Conservation (phyloP, 1,140 invertebrate genomes). For the Zaprionus taronus region DNA sequence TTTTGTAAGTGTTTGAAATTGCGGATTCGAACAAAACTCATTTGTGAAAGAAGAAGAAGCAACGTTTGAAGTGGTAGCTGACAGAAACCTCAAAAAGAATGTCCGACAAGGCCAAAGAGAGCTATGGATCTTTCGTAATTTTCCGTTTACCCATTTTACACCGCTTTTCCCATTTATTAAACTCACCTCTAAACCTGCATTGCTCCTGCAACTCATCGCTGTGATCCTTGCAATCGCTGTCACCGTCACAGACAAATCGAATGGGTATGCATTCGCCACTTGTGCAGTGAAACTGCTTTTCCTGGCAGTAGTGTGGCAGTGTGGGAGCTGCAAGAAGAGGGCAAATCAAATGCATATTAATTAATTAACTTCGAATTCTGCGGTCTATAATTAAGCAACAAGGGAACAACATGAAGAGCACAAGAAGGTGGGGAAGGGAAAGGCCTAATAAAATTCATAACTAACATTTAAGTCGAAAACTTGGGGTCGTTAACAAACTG, state of each 20-base stretch:
- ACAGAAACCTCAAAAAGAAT: conserved; percentile 10
- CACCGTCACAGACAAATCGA: conserved; percentile 91
- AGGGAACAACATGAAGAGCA: not conserved
- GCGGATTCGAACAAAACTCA: conserved; percentile 29
- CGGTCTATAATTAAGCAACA: conserved; percentile 63
- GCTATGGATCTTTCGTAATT: not conserved
- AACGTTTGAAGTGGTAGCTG: conserved; percentile 12
- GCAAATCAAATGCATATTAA: conserved; percentile 76
- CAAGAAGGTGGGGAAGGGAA: not conserved
- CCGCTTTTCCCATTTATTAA: conserved; percentile 54
- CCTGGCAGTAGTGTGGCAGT: conserved; percentile 85
- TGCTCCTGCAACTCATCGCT: conserved; percentile 90
- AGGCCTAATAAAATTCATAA: conserved; percentile 77
- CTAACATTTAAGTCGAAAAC: conserved; percentile 81
- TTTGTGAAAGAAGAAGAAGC: conserved; percentile 15
- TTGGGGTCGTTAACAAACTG: conserved; percentile 71
- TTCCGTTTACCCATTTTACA: too few relatives aligned
- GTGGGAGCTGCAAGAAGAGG: conserved; percentile 61
- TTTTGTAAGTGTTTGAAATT: conserved; percentile 27
- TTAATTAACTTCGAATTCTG: conserved; percentile 68
- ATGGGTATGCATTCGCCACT: conserved; percentile 93
- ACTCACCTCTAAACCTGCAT: conserved; percentile 84
- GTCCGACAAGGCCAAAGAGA: not conserved
- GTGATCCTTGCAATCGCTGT: conserved; percentile 91
- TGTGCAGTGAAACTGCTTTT: conserved; percentile 90